A percentile compares a stretch with the other conserved stretches of the same genome.
Conservation (phyloP, 2,888 invertebrate genomes). For the Cotesia congregata region DNA sequence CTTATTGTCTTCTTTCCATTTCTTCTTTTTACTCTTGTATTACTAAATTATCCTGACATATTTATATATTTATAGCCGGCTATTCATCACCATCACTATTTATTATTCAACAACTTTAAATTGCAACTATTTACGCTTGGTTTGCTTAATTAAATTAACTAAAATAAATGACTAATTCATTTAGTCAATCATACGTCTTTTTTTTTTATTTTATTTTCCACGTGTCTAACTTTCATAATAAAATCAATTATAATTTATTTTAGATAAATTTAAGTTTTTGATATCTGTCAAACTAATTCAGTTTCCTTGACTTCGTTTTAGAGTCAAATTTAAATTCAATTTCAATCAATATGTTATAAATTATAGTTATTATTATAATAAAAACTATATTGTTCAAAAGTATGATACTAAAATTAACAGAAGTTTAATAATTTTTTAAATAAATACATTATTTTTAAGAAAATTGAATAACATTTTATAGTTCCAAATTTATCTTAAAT, state of each 20-base stretch:
- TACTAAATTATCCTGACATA: background rate
- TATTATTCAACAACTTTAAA: background rate
- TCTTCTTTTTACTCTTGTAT: background rate
- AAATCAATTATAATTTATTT: background rate
- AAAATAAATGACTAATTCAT: background rate
- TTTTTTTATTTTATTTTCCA: background rate
- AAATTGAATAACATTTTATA: no score
- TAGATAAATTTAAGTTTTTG: background rate
- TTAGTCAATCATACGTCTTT: background rate
- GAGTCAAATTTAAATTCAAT: background rate
- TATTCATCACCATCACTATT: background rate
- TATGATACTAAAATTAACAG: no score
- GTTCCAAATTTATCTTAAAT: no score
- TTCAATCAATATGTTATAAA: background rate
- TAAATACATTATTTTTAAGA: no score
- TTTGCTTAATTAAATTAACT: background rate
- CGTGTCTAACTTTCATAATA: background rate
- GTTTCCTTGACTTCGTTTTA: background rate
- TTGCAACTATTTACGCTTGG: background rate
- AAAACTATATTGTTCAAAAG: no score
- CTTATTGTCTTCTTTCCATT: background rate
- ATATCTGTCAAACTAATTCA: background rate
- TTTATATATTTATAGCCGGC: background rate
- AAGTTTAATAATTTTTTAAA: no score
- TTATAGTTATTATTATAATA: no score